Evolutionary conservation across 2,888 invertebrate genomes (phyloP), one percentile per base, ranked within the genome.

Genomic region (Nudaria mundana): DNA sequence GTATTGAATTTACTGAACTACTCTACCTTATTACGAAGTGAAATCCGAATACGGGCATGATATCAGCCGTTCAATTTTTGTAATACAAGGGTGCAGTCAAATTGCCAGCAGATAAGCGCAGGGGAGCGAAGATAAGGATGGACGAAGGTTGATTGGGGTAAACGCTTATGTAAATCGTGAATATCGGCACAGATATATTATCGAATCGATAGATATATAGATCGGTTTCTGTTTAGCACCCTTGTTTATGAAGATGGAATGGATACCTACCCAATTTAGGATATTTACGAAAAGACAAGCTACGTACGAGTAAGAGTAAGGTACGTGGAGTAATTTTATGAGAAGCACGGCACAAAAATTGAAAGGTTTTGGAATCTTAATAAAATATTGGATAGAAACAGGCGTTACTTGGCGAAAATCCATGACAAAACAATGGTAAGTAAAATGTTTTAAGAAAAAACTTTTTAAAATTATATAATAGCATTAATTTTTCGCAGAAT

Each of bases 61-160:
- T 62, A 62, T 62, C 52, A 42, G 55, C 32, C 44, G 55, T 51
- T 58, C 57, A 63, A 66, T 66, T 67, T 63, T 58, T 56, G 58
- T 61, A 66, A 58, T 56, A 56, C 66, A 63, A 56, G 63, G 54
- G 63, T 56, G 56, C 45, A 51, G 52, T 49, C 63, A 63, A 66
- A 68, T 70, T 68, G 61, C 48, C 51, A 37, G 36, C 53, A 41
- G 67, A 70, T 70, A 66, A 64, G 61, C 52, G 47, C 44, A 39
- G 44, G 51, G 61, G 50, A 53, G 46, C 55, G 39, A 36, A 57
- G 59, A 60, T 59, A 54, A 54, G 58, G 44, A 52, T 55, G 53
- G 57, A 62, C 56, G 60, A 53, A 60, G 63, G 59, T 64, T 71
- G 71, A 73, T 63, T 56, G 55, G 65, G 66, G 68, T 63, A 62